A percentile compares a stretch with the other conserved stretches of the same genome.
Evolutionary conservation across 2,888 invertebrate species (phyloP).

Genomic region (Chrysolina americana): DNA sequence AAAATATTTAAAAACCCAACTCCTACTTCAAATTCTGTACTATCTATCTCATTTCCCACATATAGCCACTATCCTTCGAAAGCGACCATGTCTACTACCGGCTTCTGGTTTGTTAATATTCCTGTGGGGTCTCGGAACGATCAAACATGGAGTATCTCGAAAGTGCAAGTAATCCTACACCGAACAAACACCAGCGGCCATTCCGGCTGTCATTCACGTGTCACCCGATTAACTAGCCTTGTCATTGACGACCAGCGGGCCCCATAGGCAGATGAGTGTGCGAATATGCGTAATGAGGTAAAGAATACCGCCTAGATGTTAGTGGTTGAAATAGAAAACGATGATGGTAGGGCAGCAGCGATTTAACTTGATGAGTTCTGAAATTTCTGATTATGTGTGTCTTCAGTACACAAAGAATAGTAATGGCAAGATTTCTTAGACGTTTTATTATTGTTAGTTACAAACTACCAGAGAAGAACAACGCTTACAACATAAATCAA

Average conservation of each 20-base stretch:
- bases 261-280: conserved; percentile 65
- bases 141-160: conserved; percentile 51
- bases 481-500: too few species aligned
- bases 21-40: too few species aligned
- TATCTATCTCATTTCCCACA: too few species aligned
- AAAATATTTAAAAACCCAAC: too few species aligned
- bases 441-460: too few species aligned
- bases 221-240: conserved; percentile 64
- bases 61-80: background rate
- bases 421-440: too few species aligned
- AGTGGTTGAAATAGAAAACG: background rate
- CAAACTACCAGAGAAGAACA: too few species aligned
- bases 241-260: conserved; percentile 63
- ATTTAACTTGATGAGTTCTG: background rate
- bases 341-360: background rate
- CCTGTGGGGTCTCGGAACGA: conserved; percentile 52
- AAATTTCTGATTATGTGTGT: too few species aligned
- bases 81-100: conserved; percentile 17
- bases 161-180: conserved; percentile 64
- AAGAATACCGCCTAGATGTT: conserved; percentile 58
- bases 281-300: conserved; percentile 67
- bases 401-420: too few species aligned
- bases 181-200: conserved; percentile 67
- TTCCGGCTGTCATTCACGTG: conserved; percentile 67
- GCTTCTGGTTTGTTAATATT: conserved; percentile 51